Evolutionary conservation across 2,888 invertebrate genomes (phyloP).

Genomic region (Sclerodermus sp.): DNA sequence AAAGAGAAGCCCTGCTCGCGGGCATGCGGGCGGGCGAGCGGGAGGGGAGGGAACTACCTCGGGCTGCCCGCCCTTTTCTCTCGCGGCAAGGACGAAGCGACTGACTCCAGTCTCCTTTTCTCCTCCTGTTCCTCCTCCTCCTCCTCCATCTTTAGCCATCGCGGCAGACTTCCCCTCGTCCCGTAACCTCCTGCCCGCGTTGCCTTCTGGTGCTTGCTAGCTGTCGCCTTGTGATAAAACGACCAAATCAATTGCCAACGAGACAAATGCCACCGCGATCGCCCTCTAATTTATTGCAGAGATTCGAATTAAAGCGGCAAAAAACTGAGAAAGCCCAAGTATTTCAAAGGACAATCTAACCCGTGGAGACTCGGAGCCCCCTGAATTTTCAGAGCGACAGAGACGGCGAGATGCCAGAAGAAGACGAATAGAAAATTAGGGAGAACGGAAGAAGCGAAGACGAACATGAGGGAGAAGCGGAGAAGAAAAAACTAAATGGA

Average conservation of each 20-base stretch:
- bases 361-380: conserved; percentile 34
- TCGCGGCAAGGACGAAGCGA: conserved; percentile 34
- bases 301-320: conserved; percentile 53
- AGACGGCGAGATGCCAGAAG: too few relatives aligned
- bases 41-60: conserved; percentile 2
- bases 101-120: too few relatives aligned
- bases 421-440: conserved; percentile 18
- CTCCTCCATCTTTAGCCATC: too few relatives aligned
- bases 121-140: too few relatives aligned
- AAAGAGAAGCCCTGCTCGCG: not conserved
- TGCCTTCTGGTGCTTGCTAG: too few relatives aligned
- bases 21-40: conserved; percentile 8
- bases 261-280: conserved; percentile 57
- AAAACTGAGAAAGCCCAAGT: conserved; percentile 42
- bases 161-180: too few relatives aligned
- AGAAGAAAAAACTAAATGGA: conserved; percentile 13
- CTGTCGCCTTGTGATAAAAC: too few relatives aligned
- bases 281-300: conserved; percentile 54
- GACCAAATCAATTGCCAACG: conserved; percentile 46
- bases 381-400: conserved; percentile 22
- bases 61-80: conserved; percentile 36
- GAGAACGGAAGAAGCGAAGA: conserved; percentile 11
- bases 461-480: conserved; percentile 10
- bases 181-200: too few relatives aligned
- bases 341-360: conserved; percentile 48